Percentiles rank a stretch among this genome's conserved stretches.
phyloP scores from a whole-genome alignment of 1,140 invertebrate genomes.

The Penaeus vannamei region DNA sequence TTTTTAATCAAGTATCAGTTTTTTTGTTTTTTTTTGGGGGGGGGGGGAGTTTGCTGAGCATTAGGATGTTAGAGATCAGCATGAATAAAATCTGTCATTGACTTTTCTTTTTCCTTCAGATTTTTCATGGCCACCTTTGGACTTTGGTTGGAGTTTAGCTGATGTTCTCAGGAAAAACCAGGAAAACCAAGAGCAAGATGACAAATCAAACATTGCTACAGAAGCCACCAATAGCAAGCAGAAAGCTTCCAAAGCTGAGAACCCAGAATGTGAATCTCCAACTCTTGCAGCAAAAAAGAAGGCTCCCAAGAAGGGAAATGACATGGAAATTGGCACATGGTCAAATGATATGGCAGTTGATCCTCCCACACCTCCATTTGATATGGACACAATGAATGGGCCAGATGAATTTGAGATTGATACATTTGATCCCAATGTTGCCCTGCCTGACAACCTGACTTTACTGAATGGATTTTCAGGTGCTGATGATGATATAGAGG shows the following conservation, averaged over 20 bases:
- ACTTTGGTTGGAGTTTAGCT: conserved; percentile 93
- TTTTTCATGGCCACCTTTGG: conserved; percentile 87
- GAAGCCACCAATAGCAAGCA: neutral
- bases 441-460: conserved; percentile 71
- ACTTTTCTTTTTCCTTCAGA: conserved; percentile 70
- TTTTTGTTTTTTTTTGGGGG: too few species aligned
- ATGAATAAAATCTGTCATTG: neutral
- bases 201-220: conserved; percentile 39
- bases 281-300: conserved; percentile 34
- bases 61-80: neutral
- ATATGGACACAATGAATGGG: conserved; percentile 58
- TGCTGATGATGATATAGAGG: conserved; percentile 65
- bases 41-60: too few species aligned
- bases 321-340: conserved; percentile 91
- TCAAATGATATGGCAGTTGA: conserved; percentile 86
- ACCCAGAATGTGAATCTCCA: conserved; percentile 3
- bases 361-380: conserved; percentile 54
- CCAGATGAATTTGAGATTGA: conserved; percentile 70
- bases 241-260: conserved; percentile 20
- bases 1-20: too few species aligned
- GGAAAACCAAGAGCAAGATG: conserved; percentile 67
- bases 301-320: conserved; percentile 65
- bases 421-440: conserved; percentile 71
- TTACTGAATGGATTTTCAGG: conserved; percentile 69
- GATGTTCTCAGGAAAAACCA: conserved; percentile 78